These are phyloP conservation scores for Tetraodon nigroviridis DNA, from an alignment of 2,113 vertebrate genomes.

Conservation along the genomic window DNA sequence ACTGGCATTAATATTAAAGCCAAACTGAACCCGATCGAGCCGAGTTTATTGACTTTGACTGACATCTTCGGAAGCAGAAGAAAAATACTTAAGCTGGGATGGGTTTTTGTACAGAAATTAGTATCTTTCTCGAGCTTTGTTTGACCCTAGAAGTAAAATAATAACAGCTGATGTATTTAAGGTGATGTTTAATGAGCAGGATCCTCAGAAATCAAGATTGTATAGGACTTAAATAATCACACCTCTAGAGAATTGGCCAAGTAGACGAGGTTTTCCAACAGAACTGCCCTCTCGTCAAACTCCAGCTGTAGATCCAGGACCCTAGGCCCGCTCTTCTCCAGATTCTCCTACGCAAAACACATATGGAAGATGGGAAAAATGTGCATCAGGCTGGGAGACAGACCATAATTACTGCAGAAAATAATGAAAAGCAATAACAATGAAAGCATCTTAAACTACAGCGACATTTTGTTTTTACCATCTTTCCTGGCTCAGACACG, in stretches of 20 bases:
- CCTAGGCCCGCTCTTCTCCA: constrained; percentile 87
- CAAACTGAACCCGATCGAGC: background rate
- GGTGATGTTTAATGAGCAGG: background rate
- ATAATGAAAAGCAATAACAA: constrained; percentile 21
- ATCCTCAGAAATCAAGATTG: background rate
- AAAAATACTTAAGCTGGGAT: background rate
- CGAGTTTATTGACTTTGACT: background rate
- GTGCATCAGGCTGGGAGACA: constrained; percentile 31
- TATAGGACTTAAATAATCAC: constrained; percentile 12
- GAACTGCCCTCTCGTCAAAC: constrained; percentile 89
- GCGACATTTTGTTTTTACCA: background rate
- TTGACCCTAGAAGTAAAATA: too few species aligned
- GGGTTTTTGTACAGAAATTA: too few species aligned
- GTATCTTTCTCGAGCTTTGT: too few species aligned
- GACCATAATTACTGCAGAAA: background rate
- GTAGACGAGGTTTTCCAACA: constrained; percentile 92
- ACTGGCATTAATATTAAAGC: constrained; percentile 1
- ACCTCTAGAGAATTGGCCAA: constrained; percentile 95
- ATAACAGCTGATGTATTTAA: too few species aligned
- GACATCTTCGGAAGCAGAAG: background rate
- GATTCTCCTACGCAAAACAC: constrained; percentile 81
- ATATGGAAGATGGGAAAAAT: constrained; percentile 23
- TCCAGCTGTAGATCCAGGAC: constrained; percentile 91
- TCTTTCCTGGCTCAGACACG: background rate
- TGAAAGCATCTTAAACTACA: constrained; percentile 4